Conservation (phyloP, 2,113 vertebrate genomes). For the Crotalus viridis region DNA sequence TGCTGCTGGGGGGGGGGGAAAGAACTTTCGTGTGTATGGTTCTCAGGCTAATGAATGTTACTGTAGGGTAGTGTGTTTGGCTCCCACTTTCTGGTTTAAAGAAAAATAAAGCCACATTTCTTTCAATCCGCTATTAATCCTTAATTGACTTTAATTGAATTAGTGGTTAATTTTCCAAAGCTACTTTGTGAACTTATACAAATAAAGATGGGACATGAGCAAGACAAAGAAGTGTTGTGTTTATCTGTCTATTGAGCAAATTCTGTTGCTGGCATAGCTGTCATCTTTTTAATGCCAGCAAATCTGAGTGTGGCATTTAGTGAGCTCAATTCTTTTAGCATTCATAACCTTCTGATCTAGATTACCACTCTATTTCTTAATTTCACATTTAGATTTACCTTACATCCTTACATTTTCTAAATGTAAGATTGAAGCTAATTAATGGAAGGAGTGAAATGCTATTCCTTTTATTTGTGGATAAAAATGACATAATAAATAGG, state of each 20-base stretch:
- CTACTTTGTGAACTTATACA: background rate
- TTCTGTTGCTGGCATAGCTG: background rate
- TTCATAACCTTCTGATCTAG: background rate
- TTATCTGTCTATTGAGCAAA: background rate
- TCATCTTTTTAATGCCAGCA: background rate
- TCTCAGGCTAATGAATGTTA: background rate
- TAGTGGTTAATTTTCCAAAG: background rate
- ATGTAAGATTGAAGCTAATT: background rate
- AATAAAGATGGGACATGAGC: background rate
- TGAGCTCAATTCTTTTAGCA: background rate
- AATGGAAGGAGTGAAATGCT: background rate
- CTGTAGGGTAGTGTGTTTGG: background rate
- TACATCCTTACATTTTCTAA: background rate
- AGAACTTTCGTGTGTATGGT: background rate
- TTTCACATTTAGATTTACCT: background rate
- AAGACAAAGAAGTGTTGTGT: background rate
- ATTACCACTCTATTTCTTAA: background rate
- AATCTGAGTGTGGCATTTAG: background rate
- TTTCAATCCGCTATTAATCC: background rate
- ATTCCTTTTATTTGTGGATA: background rate
- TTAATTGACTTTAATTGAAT: background rate
- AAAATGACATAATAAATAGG: background rate
- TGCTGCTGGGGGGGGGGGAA: accelerated
- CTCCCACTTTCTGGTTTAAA: background rate
- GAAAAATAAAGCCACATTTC: background rate